Base-by-base conservation (phyloP, 1,140 invertebrate species). In the Diploscapter pachys region DNA sequence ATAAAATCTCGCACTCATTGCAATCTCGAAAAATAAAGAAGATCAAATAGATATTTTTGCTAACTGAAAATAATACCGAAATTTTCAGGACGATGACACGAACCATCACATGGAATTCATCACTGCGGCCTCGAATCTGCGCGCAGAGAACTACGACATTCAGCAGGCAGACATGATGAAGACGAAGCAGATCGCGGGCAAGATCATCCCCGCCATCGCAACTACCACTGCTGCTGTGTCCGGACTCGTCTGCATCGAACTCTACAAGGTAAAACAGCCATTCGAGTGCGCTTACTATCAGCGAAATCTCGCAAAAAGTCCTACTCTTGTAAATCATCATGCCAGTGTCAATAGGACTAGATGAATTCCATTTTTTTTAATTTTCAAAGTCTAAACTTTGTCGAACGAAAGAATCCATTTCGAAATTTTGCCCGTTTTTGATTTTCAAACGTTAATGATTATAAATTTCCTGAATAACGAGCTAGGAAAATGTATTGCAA, bases 31-130 rank as follows among this genome's bases (percentile, higher is more conserved):
- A 95, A 98, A 11, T 83, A 85, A 64, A 80, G 80, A 50, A 51
- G 71, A 2, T 70, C 9, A 52, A 51, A 13, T 68, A 55, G 13
- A 50, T 55, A 31, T 78, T 11, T 73, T 62, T 9, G 75, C n/a
- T 70, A 8, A 93, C 94, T 63, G 94, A 98, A 78, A 98, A 98
- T 87, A 31, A 31, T 31, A 31, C 31, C 31, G 31, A 31, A 31
- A 31, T 95, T 95, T 98, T 85, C 98, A 98, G 85, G 96, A 99
- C 85, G 96, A 99, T 87, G 96, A 99, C 83, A 90, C 88, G 65
- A 99, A 99, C 86, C 92, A 96, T 87, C 96, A 99, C 87, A 98
- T 99, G 90, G 96, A 99, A 87, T 99, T 98, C 85, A 98, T 99
- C 81, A 95, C 97, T 0, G 95, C 96, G 3, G 91, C 93, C 5